A percentile compares a stretch with the other conserved stretches of the same genome.
phyloP scores from a whole-genome alignment of 2,888 invertebrate genomes.

The Diarsia dahlii region DNA sequence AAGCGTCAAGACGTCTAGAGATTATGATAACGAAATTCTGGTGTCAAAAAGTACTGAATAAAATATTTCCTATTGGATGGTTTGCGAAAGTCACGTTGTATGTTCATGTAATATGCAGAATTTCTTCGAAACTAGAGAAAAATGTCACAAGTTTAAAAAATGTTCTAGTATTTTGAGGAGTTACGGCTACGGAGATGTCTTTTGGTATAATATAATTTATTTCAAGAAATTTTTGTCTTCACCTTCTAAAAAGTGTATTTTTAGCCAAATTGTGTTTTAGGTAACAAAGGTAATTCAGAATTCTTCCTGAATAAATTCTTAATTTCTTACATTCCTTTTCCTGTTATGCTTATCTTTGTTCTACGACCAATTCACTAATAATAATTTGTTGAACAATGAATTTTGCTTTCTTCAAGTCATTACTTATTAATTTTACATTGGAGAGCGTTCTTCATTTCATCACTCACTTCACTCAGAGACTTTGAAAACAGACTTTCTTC shows the following conservation, averaged over 20 bases:
- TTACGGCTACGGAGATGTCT: too few relatives aligned
- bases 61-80: constrained; percentile 10
- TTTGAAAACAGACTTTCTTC: not conserved
- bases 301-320: constrained; percentile 16
- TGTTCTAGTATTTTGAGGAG: too few relatives aligned
- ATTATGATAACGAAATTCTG: not conserved
- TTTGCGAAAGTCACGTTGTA: not conserved
- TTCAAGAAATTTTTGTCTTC: not conserved
- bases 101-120: constrained; percentile 25
- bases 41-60: constrained; percentile 14
- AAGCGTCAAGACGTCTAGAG: not conserved
- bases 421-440: not conserved
- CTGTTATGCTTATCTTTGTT: not conserved
- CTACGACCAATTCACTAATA: not conserved
- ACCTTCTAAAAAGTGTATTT: not conserved
- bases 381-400: constrained; percentile 5
- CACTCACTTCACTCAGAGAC: not conserved
- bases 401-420: not conserved
- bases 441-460: not conserved
- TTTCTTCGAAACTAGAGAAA: not conserved
- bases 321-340: not conserved
- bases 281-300: constrained; percentile 5
- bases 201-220: not conserved
- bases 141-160: not conserved
- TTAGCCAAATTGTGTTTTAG: not conserved